Base-by-base conservation (phyloP, 2,113 vertebrate species). In the Elanus axillaris region DNA sequence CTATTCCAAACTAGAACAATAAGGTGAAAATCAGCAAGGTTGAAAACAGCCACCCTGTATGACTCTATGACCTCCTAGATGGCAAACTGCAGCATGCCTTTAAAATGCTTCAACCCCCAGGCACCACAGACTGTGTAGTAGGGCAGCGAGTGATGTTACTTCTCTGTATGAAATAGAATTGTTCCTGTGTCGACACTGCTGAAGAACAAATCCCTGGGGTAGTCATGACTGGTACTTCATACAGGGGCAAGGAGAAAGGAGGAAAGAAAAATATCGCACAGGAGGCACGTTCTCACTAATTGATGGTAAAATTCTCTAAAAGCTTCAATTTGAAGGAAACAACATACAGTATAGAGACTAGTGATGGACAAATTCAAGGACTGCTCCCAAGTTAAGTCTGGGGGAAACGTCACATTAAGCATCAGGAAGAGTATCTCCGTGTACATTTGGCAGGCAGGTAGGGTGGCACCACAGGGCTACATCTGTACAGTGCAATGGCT, bases 381-480 rank as follows among this genome's bases (percentile, higher is more conserved):
- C 47, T 50, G 29, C 13, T 72, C 10, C 40, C 62, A 48, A 11
- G 38, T 1, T 12, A 89, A 72, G 31, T 26, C 36, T 60, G 56
- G 15, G 32, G n/a, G 10, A 82, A 72, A 75, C 72, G 29, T 63
- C 62, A 45, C n/a, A 7, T n/a, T 45, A 32, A 78, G 12, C 4
- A 1, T 29, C 29, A 32, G 55, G 42, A 94, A 22, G 25, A 69
- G 16, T 50, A 43, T 55, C 42, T 82, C 58, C 4, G 11, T 2
- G 0, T 27, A 36, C 9, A 34, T 21, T 40, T 91, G 55, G 22
- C 19, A 13, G 55, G 22, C 19, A 13, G 8, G n/a, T 10, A 2
- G 4, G 1, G 6, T n/a, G 50, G 32, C 16, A 16, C n/a, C 42
- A 18, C 0, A 31, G 34, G 18, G 16, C 5, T 73, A 2, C 38